phyloP scores from a whole-genome alignment of 2,797 vertebrate species.

The Sebastiscus albofasciatus region DNA sequence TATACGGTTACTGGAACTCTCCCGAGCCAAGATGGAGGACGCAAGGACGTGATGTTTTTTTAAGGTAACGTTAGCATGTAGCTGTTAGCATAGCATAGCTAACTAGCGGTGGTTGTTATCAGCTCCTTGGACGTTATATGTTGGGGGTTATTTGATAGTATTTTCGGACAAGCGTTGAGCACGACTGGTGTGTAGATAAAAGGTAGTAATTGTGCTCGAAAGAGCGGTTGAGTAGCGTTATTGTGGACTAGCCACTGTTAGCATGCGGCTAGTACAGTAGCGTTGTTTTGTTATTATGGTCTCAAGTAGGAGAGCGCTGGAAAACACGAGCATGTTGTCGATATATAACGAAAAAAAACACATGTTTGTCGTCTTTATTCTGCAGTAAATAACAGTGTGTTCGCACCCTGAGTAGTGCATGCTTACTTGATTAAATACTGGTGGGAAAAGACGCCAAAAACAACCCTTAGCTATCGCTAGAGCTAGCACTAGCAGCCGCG shows the following conservation, averaged over 20 bases:
- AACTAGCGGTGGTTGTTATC: constrained; percentile 47
- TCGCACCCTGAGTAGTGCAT: background rate
- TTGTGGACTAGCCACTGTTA: constrained; percentile 61
- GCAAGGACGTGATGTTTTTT: constrained; percentile 85
- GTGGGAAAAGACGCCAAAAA: constrained; percentile 41
- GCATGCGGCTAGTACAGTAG: constrained; percentile 71
- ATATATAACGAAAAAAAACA: background rate
- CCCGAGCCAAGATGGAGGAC: constrained; percentile 93
- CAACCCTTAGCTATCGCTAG: constrained; percentile 50
- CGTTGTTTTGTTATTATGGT: constrained; percentile 79
- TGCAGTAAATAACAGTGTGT: background rate
- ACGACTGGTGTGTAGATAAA: background rate
- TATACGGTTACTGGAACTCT: constrained; percentile 84
- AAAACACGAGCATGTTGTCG: constrained; percentile 4
- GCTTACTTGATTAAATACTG: constrained; percentile 29
- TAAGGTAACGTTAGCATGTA: constrained; percentile 77
- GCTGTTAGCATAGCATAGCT: constrained; percentile 71
- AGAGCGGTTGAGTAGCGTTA: constrained; percentile 6
- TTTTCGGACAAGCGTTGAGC: background rate
- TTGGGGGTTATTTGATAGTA: background rate
- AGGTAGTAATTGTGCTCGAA: background rate
- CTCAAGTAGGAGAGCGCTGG: constrained; percentile 3
- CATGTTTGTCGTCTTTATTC: background rate
- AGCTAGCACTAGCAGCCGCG: constrained; percentile 63
- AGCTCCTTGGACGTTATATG: background rate